Percentiles rank a stretch among this genome's conserved stretches.
These are phyloP conservation scores for Magallana angulata DNA, from an alignment of 1,140 invertebrate genomes.

Conservation along the genomic window DNA sequence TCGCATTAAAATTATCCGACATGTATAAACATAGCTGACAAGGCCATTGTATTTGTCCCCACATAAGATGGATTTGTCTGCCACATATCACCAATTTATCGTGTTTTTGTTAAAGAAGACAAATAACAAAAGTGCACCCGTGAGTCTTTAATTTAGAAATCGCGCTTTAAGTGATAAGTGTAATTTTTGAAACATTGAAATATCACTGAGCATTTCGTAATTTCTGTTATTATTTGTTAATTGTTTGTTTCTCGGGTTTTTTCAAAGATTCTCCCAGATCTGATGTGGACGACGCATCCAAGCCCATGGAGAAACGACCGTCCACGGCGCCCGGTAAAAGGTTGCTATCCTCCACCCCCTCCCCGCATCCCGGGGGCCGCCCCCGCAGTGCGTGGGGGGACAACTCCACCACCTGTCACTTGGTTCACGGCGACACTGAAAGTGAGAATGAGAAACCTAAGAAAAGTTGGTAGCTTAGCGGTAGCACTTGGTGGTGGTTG, in stretches of 20 bases:
- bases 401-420: conserved; percentile 49
- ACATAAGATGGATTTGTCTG: background rate
- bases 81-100: background rate
- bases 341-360: conserved; percentile 51
- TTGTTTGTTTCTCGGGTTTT: background rate
- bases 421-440: conserved; percentile 57
- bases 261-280: conserved; percentile 58
- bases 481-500: conserved; percentile 38
- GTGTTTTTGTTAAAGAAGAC: no score
- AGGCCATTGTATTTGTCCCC: background rate
- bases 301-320: conserved; percentile 45
- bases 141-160: no score
- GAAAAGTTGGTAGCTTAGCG: conserved; percentile 42
- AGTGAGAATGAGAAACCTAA: conserved; percentile 54
- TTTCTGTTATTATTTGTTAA: background rate
- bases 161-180: no score
- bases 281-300: conserved; percentile 48
- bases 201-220: background rate
- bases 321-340: conserved; percentile 62
- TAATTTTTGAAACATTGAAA: background rate
- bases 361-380: conserved; percentile 40
- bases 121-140: no score
- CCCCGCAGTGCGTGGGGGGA: conserved; percentile 61
- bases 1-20: no score
- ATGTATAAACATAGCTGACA: no score